phyloP scores from a whole-genome alignment of 2,113 vertebrate genomes.

The Fregata magnificens region DNA sequence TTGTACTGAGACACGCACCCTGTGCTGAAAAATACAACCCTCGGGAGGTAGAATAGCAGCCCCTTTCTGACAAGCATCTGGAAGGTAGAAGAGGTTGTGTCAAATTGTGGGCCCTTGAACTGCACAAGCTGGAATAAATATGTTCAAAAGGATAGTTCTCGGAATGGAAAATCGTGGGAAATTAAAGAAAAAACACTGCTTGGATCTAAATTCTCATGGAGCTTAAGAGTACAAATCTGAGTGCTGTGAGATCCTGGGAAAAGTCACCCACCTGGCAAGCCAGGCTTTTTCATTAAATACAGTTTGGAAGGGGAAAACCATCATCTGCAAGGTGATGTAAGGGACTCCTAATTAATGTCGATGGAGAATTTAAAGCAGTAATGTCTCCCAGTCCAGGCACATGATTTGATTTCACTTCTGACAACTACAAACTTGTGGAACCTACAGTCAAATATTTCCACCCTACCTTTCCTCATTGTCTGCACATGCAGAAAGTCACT shows the following conservation, averaged over 20 bases:
- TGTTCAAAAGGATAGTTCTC: neutral
- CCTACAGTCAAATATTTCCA: neutral
- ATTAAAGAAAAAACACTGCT: neutral
- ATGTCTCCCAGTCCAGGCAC: neutral
- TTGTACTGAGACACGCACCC: neutral
- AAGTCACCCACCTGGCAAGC: slow-evolving; percentile 9
- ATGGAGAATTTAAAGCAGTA: neutral
- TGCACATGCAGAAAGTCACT: neutral
- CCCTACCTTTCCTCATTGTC: neutral
- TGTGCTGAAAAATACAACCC: neutral
- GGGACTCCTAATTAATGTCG: neutral
- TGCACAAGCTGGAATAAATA: slow-evolving; percentile 10
- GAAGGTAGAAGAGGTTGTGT: slow-evolving; percentile 23
- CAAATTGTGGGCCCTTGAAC: neutral
- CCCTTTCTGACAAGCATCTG: slow-evolving; percentile 49
- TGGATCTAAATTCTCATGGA: neutral
- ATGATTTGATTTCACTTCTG: neutral
- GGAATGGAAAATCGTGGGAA: slow-evolving; percentile 49
- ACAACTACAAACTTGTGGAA: neutral
- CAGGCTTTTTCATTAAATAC: neutral
- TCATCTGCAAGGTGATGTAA: neutral
- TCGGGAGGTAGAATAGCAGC: neutral
- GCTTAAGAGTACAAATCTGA: neutral
- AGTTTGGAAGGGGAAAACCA: neutral
- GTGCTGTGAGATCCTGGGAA: neutral